These are phyloP conservation scores for Gobiocypris rarus DNA, from an alignment of 2,113 vertebrate genomes.

Conservation along the genomic window DNA sequence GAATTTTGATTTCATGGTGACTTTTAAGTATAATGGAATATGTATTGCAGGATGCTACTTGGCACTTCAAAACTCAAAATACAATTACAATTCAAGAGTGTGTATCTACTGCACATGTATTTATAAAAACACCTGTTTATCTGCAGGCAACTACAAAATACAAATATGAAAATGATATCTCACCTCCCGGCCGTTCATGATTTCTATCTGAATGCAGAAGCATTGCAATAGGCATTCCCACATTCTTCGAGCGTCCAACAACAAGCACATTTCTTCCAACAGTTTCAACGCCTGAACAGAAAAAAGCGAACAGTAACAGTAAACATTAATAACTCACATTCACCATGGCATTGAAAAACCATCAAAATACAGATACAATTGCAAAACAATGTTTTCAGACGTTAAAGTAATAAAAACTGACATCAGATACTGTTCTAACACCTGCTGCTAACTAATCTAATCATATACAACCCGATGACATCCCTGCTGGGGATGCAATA, in stretches of 20 bases:
- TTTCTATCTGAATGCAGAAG: constrained; percentile 86
- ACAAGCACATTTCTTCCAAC: constrained; percentile 92
- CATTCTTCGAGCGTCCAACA: constrained; percentile 90
- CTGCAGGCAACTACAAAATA: background rate
- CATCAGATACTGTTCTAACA: constrained; percentile 1
- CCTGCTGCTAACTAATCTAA: background rate
- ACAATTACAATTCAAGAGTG: too few relatives aligned
- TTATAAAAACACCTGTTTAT: background rate
- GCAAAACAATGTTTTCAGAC: background rate
- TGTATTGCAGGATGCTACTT: background rate
- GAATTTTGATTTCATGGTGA: too few relatives aligned
- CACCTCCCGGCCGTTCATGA: constrained; percentile 90
- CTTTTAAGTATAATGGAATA: background rate
- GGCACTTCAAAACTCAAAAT: background rate
- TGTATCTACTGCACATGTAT: background rate
- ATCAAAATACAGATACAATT: constrained; percentile 7
- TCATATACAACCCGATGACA: background rate
- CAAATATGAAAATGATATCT: constrained; percentile 47
- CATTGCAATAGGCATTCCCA: constrained; percentile 94
- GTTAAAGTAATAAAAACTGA: constrained; percentile 10
- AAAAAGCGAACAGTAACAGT: constrained; percentile 39
- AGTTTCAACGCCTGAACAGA: constrained; percentile 84
- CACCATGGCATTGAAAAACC: background rate
- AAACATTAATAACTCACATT: background rate
- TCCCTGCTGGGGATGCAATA: background rate